phyloP scores from a whole-genome alignment of 23 tunicate genomes.

The Ascidia mentula region DNA sequence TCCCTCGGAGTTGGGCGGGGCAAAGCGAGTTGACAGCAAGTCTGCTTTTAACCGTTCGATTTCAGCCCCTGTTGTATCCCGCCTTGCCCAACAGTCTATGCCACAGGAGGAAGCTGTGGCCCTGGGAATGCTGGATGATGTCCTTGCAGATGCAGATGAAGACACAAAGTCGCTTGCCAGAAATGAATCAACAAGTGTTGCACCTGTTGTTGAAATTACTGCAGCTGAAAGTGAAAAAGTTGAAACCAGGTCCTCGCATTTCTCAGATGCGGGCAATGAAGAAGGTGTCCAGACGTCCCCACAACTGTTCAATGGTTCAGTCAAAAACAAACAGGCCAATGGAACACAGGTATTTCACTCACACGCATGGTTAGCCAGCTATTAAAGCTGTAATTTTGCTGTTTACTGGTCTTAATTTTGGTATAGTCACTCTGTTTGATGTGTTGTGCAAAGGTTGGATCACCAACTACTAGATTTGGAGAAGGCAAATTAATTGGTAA shows the following conservation, averaged over 20 bases:
- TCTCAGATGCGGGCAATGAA: background rate
- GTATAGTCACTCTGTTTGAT: too few species aligned
- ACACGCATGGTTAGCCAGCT: too few species aligned
- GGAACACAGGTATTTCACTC: slow-evolving; percentile 5
- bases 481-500: too few species aligned
- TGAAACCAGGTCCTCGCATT: too few species aligned
- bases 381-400: too few species aligned
- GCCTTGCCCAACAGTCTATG: background rate
- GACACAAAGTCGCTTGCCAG: slow-evolving; percentile 7
- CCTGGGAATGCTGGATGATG: slow-evolving; percentile 68
- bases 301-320: background rate
- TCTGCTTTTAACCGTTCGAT: background rate
- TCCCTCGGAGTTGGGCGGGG: slow-evolving; percentile 44
- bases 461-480: too few species aligned
- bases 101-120: slow-evolving; percentile 59
- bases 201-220: background rate
- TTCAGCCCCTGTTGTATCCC: background rate
- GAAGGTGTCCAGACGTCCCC: background rate
- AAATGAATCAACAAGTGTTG: background rate
- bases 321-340: background rate
- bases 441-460: too few species aligned
- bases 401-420: too few species aligned
- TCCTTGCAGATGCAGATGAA: slow-evolving; percentile 47
- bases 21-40: slow-evolving; percentile 15
- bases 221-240: background rate